Base-by-base conservation (phyloP, 2,113 vertebrate species). In the Rhea americana region DNA sequence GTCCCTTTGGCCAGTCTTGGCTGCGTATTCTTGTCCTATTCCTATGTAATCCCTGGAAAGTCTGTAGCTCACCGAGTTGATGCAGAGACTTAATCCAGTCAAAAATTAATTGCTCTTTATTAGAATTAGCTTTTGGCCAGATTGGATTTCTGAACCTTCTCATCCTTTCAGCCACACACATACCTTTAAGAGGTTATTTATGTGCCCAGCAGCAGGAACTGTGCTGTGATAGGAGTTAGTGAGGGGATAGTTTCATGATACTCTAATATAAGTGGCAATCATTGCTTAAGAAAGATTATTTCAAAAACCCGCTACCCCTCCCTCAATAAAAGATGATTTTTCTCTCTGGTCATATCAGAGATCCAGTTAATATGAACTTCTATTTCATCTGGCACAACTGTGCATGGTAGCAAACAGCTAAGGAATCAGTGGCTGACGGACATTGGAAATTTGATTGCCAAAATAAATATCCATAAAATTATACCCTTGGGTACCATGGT, bases 281-380 rank as follows among this genome's bases (percentile, higher is more conserved):
- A 59, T 13, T 43, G 3, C 13, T 47, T 62, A 14, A 21, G 80
- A 47, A 73, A 8, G 7, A 45, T 13, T 51, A 47, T 76, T 93
- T 77, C 14, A 8, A 53, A 53, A 71, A 8, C 8, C 2, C 20
- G 55, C 37, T 5, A 32, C 16, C 30, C 55, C 1, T 0, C 1
- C 2, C n/a, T 17, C 4, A 15, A 47, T 28, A 77, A 39, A 48
- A 35, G 2, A 25, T 8, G 1, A 1, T 68, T 37, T 81, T 55
- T 11, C 7, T 25, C 16, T 3, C 2, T 14, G 5, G 13, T 32
- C 37, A 43, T 58, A 73, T 85, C 48, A 81, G 55, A 65, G 37
- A 37, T 16, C 3, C 3, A 5, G 6, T 26, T 94, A 45, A 43
- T 63, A 72, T 16, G 37, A 72, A 26, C 5, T n/a, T 13, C 5